phyloP scores from a whole-genome alignment of 2,113 vertebrate genomes.

The Leucopsar rothschildi region DNA sequence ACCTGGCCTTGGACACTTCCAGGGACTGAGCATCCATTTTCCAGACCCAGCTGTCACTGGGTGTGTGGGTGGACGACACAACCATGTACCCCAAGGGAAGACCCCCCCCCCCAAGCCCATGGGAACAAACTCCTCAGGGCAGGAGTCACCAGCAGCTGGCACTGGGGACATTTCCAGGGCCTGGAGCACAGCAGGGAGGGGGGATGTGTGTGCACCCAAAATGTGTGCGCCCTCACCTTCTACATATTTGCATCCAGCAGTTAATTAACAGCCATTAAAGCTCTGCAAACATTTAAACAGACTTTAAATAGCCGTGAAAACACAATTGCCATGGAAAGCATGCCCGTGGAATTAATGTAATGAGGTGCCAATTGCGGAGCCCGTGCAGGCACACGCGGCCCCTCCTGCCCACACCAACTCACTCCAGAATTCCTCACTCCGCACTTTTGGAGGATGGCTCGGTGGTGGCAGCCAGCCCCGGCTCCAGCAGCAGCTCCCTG shows the following conservation, averaged over 20 bases:
- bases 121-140: not conserved
- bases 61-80: not conserved
- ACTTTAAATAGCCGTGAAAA: conserved; percentile 65
- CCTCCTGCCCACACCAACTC: not conserved
- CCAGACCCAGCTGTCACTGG: not conserved
- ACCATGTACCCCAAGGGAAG: not conserved
- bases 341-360: conserved; percentile 61
- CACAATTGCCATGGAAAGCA: conserved; percentile 48
- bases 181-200: not conserved
- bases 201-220: not conserved
- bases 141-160: not conserved
- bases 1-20: not conserved
- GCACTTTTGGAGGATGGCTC: not conserved
- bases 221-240: not conserved
- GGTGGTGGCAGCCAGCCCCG: not conserved
- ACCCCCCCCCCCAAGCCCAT: rapidly evolving
- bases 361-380: conserved; percentile 38
- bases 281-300: conserved; percentile 70
- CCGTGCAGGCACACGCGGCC: rapidly evolving
- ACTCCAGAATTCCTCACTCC: not conserved
- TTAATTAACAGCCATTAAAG: conserved; percentile 67
- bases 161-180: not conserved
- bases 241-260: conserved; percentile 55
- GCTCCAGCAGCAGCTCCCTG: not conserved
- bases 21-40: not conserved